These are phyloP conservation scores for Tenebrosternarchus preto DNA, from an alignment of 2,113 vertebrate species.

Conservation along the genomic window DNA sequence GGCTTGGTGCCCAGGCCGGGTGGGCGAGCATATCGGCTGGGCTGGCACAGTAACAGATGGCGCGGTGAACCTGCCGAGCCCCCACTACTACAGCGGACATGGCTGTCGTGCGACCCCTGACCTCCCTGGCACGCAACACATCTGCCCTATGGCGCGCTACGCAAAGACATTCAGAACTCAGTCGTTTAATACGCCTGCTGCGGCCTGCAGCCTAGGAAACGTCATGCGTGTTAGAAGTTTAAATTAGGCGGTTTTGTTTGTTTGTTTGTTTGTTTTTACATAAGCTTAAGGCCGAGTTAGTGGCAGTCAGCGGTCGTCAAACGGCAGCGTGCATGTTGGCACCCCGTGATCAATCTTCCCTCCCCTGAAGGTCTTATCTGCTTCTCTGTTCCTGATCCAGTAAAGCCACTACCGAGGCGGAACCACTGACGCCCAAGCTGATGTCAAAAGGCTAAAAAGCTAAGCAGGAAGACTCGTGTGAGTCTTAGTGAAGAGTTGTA, in stretches of 20 bases:
- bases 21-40: no score
- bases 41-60: slow-evolving; percentile 38
- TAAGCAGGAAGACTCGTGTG: background rate
- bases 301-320: background rate
- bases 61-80: background rate
- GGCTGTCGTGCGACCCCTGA: background rate
- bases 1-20: slow-evolving; percentile 10
- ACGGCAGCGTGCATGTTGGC: background rate
- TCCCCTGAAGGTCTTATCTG: no score
- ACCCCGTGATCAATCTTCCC: background rate
- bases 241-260: background rate
- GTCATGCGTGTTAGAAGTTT: background rate
- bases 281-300: slow-evolving; percentile 26
- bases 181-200: slow-evolving; percentile 1
- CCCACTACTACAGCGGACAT: slow-evolving; percentile 25
- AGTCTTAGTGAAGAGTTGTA: slow-evolving; percentile 67
- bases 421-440: no score
- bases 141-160: slow-evolving; percentile 2
- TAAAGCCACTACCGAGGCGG: no score
- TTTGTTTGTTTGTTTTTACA: no score
- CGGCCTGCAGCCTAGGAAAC: background rate
- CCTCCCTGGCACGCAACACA: slow-evolving; percentile 26
- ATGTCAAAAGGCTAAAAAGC: background rate
- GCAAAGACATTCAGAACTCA: background rate
- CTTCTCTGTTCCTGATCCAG: no score